phyloP scores from a whole-genome alignment of 2,113 vertebrate genomes.

The Lasiurus borealis region DNA sequence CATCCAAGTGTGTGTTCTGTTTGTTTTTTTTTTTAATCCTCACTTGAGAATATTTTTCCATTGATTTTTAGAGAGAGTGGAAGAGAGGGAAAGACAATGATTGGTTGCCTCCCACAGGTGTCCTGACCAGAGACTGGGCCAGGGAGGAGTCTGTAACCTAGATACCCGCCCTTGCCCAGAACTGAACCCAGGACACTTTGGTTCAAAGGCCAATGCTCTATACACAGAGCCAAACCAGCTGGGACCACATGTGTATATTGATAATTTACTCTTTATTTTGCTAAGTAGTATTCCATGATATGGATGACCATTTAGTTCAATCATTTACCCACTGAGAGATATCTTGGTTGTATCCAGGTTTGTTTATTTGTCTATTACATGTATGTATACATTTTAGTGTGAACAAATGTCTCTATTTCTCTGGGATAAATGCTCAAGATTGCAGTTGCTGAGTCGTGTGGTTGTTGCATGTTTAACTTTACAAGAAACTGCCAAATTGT shows the following conservation, averaged over 20 bases:
- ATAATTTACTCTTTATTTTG: constrained; percentile 29
- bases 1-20: not conserved
- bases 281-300: not conserved
- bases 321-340: not conserved
- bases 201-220: too few relatives aligned
- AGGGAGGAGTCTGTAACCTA: too few relatives aligned
- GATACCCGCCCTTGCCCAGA: too few relatives aligned
- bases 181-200: too few relatives aligned
- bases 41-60: too few relatives aligned
- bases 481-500: not conserved
- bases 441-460: not conserved
- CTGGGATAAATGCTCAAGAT: not conserved
- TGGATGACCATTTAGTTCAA: constrained; percentile 26
- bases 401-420: constrained; percentile 23
- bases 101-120: too few relatives aligned
- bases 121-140: too few relatives aligned
- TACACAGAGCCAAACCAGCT: too few relatives aligned
- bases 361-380: not conserved
- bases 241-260: not conserved
- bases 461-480: constrained; percentile 24
- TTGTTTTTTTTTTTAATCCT: too few relatives aligned
- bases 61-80: too few relatives aligned
- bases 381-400: constrained; percentile 20
- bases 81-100: too few relatives aligned
- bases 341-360: not conserved